These are phyloP conservation scores for Lathronympha strigana DNA, from an alignment of 2,888 invertebrate genomes.

Conservation along the genomic window DNA sequence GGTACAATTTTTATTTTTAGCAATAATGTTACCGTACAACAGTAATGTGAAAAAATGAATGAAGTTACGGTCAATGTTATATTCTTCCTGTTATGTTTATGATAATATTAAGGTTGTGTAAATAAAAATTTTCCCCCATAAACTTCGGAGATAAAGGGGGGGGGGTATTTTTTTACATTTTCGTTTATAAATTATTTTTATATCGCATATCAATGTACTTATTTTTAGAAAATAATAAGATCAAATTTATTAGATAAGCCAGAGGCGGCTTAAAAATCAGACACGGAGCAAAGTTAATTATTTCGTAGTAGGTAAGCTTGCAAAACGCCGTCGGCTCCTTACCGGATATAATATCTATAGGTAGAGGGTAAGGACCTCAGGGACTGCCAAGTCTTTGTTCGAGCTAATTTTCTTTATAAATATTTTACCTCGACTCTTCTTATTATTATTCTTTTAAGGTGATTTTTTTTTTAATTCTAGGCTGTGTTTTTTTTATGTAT, in stretches of 20 bases:
- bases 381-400: conserved; percentile 38
- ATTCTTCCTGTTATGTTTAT: too few species aligned
- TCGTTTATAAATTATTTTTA: background rate
- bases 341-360: conserved; percentile 10
- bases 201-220: background rate
- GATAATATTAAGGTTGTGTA: too few species aligned
- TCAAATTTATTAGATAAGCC: background rate
- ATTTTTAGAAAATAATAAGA: background rate
- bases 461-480: background rate
- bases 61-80: too few species aligned
- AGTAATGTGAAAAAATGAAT: too few species aligned
- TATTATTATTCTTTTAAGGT: conserved; percentile 23
- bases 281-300: conserved; percentile 25
- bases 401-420: conserved; percentile 38
- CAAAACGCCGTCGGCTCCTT: conserved; percentile 21
- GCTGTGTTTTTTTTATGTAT: background rate
- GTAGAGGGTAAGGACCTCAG: conserved; percentile 24
- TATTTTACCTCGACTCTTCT: conserved; percentile 35
- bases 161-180: too few species aligned
- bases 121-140: too few species aligned
- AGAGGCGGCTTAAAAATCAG: conserved; percentile 8
- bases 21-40: too few species aligned
- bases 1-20: too few species aligned
- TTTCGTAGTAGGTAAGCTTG: conserved; percentile 29
- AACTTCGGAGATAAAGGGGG: too few species aligned